Conservation (phyloP, 2,888 invertebrate species). For the Volucella inflata region DNA sequence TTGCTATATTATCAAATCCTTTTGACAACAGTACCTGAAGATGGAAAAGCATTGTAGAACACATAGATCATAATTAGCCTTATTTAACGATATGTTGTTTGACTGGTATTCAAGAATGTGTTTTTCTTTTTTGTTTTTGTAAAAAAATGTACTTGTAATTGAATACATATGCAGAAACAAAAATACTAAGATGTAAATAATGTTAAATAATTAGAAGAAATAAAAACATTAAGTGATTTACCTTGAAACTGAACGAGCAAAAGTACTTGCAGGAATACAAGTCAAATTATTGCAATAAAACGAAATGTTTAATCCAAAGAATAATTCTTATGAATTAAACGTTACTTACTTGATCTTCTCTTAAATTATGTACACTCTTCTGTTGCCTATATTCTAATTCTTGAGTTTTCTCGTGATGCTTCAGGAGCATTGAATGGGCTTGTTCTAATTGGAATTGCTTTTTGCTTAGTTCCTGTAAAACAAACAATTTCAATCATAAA, state of each 20-base stretch:
- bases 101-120: too few relatives aligned
- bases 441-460: conserved; percentile 97
- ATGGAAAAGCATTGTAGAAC: too few relatives aligned
- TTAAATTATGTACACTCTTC: conserved; percentile 95
- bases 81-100: too few relatives aligned
- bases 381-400: conserved; percentile 98
- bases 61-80: too few relatives aligned
- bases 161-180: background rate
- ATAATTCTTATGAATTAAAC: conserved; percentile 15
- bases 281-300: conserved; percentile 41
- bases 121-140: too few relatives aligned
- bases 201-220: background rate
- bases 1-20: too few relatives aligned
- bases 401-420: conserved; percentile 98
- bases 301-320: conserved; percentile 17
- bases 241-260: conserved; percentile 49
- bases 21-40: too few relatives aligned
- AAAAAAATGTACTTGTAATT: too few relatives aligned
- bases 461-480: conserved; percentile 93
- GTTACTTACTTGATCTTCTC: conserved; percentile 90
- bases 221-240: conserved; percentile 34
- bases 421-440: conserved; percentile 95
- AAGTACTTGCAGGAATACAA: conserved; percentile 57
- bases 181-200: conserved; percentile 16
- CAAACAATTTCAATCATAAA: conserved; percentile 28